phyloP scores from a whole-genome alignment of 2,888 invertebrate species.

The Pollenia labialis region DNA sequence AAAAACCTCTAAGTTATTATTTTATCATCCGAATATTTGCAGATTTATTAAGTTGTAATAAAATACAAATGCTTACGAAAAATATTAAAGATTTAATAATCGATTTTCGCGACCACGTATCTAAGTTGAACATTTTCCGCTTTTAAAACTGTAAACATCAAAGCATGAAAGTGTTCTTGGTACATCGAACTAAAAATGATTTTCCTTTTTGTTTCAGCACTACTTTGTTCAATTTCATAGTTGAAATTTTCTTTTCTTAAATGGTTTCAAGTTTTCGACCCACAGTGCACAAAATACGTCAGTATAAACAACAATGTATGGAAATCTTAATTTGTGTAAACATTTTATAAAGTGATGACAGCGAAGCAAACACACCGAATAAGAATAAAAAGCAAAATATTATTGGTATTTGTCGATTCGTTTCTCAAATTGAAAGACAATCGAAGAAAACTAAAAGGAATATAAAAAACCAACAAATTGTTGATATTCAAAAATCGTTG shows the following conservation, averaged over 20 bases:
- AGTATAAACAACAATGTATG: conserved; percentile 47
- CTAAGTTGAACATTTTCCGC: no score
- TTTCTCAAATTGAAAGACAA: conserved; percentile 65
- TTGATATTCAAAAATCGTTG: conserved; percentile 45
- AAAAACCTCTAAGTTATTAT: no score
- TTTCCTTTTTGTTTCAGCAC: no score
- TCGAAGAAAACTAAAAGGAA: conserved; percentile 49
- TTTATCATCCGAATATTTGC: no score
- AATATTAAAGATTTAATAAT: no score
- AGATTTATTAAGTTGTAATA: no score
- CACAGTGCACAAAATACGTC: conserved; percentile 26
- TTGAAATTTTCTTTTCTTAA: background rate
- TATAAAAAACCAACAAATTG: conserved; percentile 40
- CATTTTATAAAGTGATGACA: conserved; percentile 67
- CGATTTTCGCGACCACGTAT: no score
- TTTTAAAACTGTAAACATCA: no score
- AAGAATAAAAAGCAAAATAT: conserved; percentile 26
- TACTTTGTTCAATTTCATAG: no score
- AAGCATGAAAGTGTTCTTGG: no score
- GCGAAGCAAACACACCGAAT: conserved; percentile 26
- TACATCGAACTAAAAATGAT: no score
- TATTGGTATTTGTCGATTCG: conserved; percentile 46
- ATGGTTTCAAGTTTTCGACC: background rate
- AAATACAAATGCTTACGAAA: no score
- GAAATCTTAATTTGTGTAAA: conserved; percentile 74